These are phyloP conservation scores for Lithobates pipiens DNA, from an alignment of 2,797 vertebrate species.

Conservation along the genomic window DNA sequence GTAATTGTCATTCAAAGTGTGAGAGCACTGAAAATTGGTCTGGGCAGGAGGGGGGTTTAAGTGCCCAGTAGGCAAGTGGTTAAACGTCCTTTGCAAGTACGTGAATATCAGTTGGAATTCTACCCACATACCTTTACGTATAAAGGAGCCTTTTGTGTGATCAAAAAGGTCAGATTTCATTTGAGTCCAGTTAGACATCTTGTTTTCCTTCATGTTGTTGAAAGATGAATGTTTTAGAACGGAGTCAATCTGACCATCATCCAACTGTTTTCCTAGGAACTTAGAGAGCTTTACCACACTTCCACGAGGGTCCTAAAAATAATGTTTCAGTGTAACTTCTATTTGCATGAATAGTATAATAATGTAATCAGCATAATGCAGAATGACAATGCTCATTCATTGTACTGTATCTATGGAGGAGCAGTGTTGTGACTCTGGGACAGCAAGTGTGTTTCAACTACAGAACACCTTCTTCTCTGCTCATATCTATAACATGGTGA, in stretches of 20 bases:
- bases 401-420: too few relatives aligned
- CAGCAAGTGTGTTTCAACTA: too few relatives aligned
- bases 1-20: too few relatives aligned
- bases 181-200: slow-evolving; percentile 73
- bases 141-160: slow-evolving; percentile 75
- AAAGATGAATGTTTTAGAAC: slow-evolving; percentile 72
- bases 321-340: background rate
- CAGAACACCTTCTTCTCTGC: too few relatives aligned
- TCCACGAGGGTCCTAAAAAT: slow-evolving; percentile 46
- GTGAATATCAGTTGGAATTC: too few relatives aligned
- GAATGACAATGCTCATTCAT: too few relatives aligned
- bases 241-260: slow-evolving; percentile 62
- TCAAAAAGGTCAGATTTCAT: slow-evolving; percentile 79
- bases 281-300: slow-evolving; percentile 61
- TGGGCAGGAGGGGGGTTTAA: too few relatives aligned
- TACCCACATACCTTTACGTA: slow-evolving; percentile 80
- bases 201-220: slow-evolving; percentile 71
- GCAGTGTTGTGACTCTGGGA: too few relatives aligned
- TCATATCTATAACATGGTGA: too few relatives aligned
- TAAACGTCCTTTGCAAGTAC: too few relatives aligned
- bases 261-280: slow-evolving; percentile 71
- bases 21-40: too few relatives aligned
- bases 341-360: background rate
- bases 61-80: too few relatives aligned
- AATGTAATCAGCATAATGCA: background rate